A percentile compares a stretch with the other conserved stretches of the same genome.
Conservation (phyloP, 2,797 vertebrate genomes). For the Sandelia bainsii region DNA sequence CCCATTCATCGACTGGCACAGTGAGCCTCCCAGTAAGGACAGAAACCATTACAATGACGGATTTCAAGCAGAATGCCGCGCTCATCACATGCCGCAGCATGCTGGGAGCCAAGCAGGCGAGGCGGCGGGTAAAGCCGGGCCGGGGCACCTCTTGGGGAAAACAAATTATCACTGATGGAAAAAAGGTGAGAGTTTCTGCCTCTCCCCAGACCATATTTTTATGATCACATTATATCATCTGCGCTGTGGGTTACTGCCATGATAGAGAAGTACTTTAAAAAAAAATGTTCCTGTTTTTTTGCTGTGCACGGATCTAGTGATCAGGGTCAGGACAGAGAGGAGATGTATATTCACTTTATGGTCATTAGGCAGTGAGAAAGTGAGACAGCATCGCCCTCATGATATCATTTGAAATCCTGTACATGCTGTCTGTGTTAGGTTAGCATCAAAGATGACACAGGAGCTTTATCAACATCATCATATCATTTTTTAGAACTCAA, state of each 20-base stretch:
- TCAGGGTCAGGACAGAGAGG: constrained; percentile 18
- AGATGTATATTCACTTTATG: constrained; percentile 73
- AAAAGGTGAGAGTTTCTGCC: constrained; percentile 50
- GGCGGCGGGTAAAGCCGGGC: constrained; percentile 37
- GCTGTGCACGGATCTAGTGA: constrained; percentile 52
- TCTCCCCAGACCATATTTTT: constrained; percentile 58
- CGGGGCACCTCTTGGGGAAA: constrained; percentile 62
- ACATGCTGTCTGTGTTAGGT: constrained; percentile 48
- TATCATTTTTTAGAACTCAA: neutral
- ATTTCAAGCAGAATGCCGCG: constrained; percentile 44
- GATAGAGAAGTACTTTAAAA: constrained; percentile 38
- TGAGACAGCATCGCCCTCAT: constrained; percentile 44
- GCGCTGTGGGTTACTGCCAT: constrained; percentile 31
- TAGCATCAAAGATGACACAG: constrained; percentile 34
- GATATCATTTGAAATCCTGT: constrained; percentile 65
- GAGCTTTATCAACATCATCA: constrained; percentile 1
- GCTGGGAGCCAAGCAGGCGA: constrained; percentile 63
- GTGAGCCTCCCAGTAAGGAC: constrained; percentile 51
- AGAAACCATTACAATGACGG: constrained; percentile 71
- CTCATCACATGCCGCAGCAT: constrained; percentile 53
- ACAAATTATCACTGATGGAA: constrained; percentile 64
- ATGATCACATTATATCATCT: constrained; percentile 70
- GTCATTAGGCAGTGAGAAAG: constrained; percentile 67
- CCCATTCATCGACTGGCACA: constrained; percentile 53
- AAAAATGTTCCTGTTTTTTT: neutral